Base-by-base conservation (phyloP, 2,797 vertebrate genomes). In the Syndactyla subalaris region DNA sequence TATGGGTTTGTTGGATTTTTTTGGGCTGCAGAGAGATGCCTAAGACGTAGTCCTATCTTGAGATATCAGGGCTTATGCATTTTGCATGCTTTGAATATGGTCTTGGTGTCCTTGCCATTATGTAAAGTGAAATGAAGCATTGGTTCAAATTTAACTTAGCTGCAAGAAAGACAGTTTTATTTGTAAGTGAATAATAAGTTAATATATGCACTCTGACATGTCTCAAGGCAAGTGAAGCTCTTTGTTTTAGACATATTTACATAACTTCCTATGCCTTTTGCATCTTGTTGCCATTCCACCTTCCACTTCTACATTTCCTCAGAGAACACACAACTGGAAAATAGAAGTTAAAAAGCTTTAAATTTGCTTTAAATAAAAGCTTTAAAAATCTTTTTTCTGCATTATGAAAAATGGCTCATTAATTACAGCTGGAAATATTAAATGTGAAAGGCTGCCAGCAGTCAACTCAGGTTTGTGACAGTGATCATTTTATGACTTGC, bases 101-200 rank as follows among this genome's bases (percentile, higher is more conserved):
- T 88, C 66, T 75, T 88, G 67, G 36, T 48, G 39, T 82, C 22
- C 52, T 68, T 0, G 3, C 27, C 36, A 38, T 85, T 75, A 88
- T 63, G 76, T 57, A 70, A 89, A 94, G n/a, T 45, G 79, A 84
- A 93, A 54, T n/a, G 70, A 85, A 67, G 51, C 75, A 59, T 26
- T 87, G 49, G 41, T 58, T 80, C 48, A 74, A 77, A 62, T 85
- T 92, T 93, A 71, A 85, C 54, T 79, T 39, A 68, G 61, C 72
- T 91, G 70, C 62, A 38, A 84, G 89, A 92, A 83, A 89, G 72
- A 49, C 41, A 49, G 45, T 85, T 95, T 71, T 83, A 78, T 96
- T 84, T 92, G 68, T 92, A 91, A 93, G 58, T 89, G 80, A 87
- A 94, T 46, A 89, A 87, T 81, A 73, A 84, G 39, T 58, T 83